These are phyloP conservation scores for Heliconius hermathena DNA, from an alignment of 1,140 invertebrate species.

Conservation along the genomic window DNA sequence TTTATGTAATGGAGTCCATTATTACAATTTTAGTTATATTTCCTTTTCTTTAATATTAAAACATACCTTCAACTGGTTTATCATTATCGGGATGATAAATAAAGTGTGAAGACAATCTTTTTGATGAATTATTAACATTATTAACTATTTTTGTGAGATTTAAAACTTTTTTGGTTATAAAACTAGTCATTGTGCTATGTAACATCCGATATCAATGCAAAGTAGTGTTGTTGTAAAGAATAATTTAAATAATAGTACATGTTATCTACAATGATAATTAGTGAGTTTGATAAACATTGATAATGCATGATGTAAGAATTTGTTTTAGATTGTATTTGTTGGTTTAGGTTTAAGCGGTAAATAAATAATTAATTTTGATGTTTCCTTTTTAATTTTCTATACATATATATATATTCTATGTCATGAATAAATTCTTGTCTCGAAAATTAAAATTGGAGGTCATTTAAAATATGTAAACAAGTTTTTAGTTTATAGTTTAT, in stretches of 20 bases:
- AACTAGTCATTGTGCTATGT: constrained; percentile 57
- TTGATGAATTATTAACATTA: constrained; percentile 59
- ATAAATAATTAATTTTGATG: background rate
- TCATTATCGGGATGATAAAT: constrained; percentile 70
- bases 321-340: constrained; percentile 21
- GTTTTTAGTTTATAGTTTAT: no score
- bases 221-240: constrained; percentile 29
- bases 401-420: background rate
- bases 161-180: constrained; percentile 49
- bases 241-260: constrained; percentile 61
- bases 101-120: constrained; percentile 73
- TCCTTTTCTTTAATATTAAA: background rate
- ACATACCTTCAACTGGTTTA: constrained; percentile 67
- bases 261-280: constrained; percentile 78
- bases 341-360: constrained; percentile 14
- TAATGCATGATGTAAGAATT: constrained; percentile 49
- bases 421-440: background rate
- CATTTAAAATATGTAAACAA: background rate
- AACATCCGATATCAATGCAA: constrained; percentile 20
- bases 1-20: background rate
- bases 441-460: no score
- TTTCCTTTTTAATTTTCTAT: background rate
- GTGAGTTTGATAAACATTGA: constrained; percentile 49
- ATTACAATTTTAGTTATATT: constrained; percentile 1
- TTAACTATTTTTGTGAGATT: constrained; percentile 55